These are phyloP conservation scores for Achatina immaculata DNA, from an alignment of 1,140 invertebrate species.

Conservation along the genomic window DNA sequence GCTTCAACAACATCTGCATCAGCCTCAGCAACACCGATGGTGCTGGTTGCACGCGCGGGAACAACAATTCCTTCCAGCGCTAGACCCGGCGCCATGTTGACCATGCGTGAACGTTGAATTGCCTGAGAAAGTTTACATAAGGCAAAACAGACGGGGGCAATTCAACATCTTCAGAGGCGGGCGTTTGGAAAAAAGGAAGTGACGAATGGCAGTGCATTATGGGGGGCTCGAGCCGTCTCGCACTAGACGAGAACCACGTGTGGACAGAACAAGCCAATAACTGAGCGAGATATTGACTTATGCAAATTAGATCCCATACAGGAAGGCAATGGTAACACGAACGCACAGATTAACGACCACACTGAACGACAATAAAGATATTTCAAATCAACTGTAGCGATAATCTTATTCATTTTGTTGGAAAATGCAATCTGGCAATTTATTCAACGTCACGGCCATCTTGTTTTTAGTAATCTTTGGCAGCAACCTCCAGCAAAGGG, in stretches of 20 bases:
- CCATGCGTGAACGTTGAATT: not conserved
- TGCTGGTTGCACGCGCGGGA: not conserved
- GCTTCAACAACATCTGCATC: slow-evolving; percentile 6
- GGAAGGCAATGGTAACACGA: not conserved
- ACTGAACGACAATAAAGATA: not conserved
- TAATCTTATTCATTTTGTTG: not conserved
- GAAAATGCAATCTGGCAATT: not conserved
- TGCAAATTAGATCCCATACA: not conserved
- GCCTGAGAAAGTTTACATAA: not conserved
- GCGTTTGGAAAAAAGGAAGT: slow-evolving; percentile 1
- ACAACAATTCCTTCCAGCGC: not conserved
- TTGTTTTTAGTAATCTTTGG: slow-evolving; percentile 4
- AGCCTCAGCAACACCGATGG: not conserved
- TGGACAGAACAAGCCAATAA: slow-evolving; percentile 14
- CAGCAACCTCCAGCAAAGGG: no score
- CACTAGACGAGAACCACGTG: not conserved
- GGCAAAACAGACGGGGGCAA: not conserved
- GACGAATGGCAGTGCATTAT: slow-evolving; percentile 9
- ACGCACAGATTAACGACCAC: not conserved
- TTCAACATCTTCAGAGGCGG: not conserved
- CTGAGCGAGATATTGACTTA: slow-evolving; percentile 1
- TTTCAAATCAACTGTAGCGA: not conserved
- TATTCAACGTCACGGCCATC: not conserved
- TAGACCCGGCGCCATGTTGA: not conserved
- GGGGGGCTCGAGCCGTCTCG: not conserved